Percentiles rank a stretch among this genome's conserved stretches.
These are phyloP conservation scores for Crotalus helleri DNA, from an alignment of 2,113 vertebrate genomes.

Conservation along the genomic window DNA sequence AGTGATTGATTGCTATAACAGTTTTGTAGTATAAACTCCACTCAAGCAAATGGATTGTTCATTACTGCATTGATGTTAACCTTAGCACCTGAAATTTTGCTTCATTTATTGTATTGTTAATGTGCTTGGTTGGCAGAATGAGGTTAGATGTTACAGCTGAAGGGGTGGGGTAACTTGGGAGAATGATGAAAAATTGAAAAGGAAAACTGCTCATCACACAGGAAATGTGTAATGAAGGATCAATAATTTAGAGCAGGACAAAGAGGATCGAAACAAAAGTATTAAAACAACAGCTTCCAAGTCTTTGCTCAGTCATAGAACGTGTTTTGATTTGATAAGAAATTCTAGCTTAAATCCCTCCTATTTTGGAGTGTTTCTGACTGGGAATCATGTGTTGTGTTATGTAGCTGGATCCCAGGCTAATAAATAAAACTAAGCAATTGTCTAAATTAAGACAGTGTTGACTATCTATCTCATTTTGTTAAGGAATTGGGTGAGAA, in stretches of 20 bases:
- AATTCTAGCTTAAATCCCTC: not conserved
- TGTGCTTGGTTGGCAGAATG: not conserved
- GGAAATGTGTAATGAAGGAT: conserved; percentile 12
- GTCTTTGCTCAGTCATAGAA: not conserved
- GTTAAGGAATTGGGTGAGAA: not conserved
- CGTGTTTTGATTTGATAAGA: not conserved
- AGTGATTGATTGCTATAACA: not conserved
- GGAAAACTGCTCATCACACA: not conserved
- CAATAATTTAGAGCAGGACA: conserved; percentile 14
- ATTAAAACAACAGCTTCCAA: not conserved
- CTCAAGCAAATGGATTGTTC: not conserved
- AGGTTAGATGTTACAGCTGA: not conserved
- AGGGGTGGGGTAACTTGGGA: not conserved
- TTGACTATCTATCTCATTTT: not conserved
- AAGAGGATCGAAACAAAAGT: not conserved
- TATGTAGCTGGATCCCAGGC: not conserved
- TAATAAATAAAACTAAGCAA: not conserved
- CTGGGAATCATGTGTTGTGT: not conserved
- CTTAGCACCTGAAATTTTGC: not conserved
- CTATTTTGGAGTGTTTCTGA: not conserved
- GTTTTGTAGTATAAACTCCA: not conserved
- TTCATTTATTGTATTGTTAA: not conserved
- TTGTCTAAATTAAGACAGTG: not conserved
- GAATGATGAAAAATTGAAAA: not conserved
- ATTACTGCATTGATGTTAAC: not conserved